Evolutionary conservation across 2,113 vertebrate genomes (phyloP), one percentile per base, ranked within the genome.

Genomic region (Ardeotis arabs): DNA sequence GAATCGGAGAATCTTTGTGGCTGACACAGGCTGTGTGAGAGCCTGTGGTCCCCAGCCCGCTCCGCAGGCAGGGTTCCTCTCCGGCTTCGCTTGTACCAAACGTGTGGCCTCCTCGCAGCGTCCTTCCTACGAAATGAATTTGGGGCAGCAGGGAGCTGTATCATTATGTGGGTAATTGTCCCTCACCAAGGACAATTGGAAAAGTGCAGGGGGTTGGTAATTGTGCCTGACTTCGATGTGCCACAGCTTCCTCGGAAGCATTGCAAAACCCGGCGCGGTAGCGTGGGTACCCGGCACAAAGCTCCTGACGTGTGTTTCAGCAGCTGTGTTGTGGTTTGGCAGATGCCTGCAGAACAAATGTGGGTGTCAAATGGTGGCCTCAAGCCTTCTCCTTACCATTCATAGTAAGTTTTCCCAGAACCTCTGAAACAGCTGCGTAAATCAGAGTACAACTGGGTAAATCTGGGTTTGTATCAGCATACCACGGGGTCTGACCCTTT

Each of bases 191-290:
- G 76, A 23, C 1, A 0, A 41, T 28, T 28, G 52, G 64, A 44
- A 69, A 25, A 47, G 64, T 58, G 86, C 53, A 14, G 64, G 85
- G 70, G 80, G 59, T 35, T 84, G 4, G 10, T 59, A 4, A 56
- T n/a, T 63, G 60, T 90, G 69, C 39, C 39, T 50, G 58, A 2
- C 56, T 55, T 28, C 0, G 29, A 35, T 4, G 7, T 13, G 22
- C 66, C 64, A 81, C 89, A 69, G 58, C 58, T 83, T 75, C 44
- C 53, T 47, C 0, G 3, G 44, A 44, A 59, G 60, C 89, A 84
- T 56, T 4, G 68, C 67, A 15, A 14, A 50, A 0, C 39, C 39
- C 2, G 1, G 29, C 0, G 0, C 0, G 6, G 77, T 33, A 29
- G 87, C 12, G 2, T 85, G 90, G 66, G 76, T 58, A 31, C 27